Percentiles rank a stretch among this genome's conserved stretches.
phyloP scores from a whole-genome alignment of 2,113 vertebrate species.

The Dolichallabes microphthalmus region DNA sequence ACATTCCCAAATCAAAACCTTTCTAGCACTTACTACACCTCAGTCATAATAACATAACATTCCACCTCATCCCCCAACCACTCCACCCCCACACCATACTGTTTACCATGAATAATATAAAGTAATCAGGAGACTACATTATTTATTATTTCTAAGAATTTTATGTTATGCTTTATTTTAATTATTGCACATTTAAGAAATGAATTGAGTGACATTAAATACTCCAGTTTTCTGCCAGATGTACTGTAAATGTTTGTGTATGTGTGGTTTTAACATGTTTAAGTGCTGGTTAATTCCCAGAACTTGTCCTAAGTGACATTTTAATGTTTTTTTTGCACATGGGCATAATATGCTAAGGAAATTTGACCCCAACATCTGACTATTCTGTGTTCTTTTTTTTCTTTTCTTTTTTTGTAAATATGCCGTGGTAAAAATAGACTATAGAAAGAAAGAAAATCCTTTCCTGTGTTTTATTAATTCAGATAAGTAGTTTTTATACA shows the following conservation, averaged over 20 bases:
- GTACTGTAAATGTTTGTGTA: not conserved
- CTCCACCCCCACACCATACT: not conserved
- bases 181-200: not conserved
- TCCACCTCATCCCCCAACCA: not conserved
- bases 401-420: not conserved
- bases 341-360: not conserved
- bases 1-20: not conserved
- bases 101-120: not conserved
- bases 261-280: not conserved
- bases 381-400: not conserved
- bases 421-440: not conserved
- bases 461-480: not conserved
- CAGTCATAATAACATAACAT: not conserved
- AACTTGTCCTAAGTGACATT: not conserved
- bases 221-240: not conserved
- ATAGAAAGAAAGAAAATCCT: not conserved
- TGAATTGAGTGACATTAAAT: not conserved
- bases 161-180: not conserved
- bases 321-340: not conserved
- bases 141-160: slow-evolving; percentile 21
- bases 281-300: not conserved
- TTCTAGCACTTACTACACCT: not conserved
- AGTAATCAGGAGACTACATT: not conserved
- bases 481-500: not conserved
- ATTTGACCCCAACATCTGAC: not conserved